Conservation (phyloP, 2,888 invertebrate species). For the Fabriciana adippe region DNA sequence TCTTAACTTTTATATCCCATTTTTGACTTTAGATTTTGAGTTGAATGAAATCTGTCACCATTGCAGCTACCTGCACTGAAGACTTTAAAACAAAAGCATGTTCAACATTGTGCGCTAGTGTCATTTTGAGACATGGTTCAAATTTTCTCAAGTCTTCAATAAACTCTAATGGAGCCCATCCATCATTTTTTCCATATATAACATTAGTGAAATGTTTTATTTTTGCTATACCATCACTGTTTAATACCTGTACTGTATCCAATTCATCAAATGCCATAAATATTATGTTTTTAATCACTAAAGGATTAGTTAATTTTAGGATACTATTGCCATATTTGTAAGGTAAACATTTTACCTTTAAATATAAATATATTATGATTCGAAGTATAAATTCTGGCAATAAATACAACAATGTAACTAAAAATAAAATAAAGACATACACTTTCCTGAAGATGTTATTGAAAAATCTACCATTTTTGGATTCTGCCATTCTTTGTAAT, state of each 20-base stretch:
- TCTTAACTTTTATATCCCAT: constrained; percentile 15
- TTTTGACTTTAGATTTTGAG: constrained; percentile 35
- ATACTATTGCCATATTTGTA: constrained; percentile 73
- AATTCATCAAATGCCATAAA: constrained; percentile 91
- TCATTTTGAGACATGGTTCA: constrained; percentile 59
- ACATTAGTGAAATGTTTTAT: constrained; percentile 83
- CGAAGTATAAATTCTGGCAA: constrained; percentile 80
- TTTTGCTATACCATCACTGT: constrained; percentile 84
- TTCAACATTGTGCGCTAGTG: constrained; percentile 59
- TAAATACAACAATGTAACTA: constrained; percentile 64
- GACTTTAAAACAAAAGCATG: constrained; percentile 92
- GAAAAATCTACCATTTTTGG: constrained; percentile 88
- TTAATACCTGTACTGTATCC: constrained; percentile 86
- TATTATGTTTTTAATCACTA: constrained; percentile 84
- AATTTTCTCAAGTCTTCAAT: constrained; percentile 83
- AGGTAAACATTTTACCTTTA: constrained; percentile 78
- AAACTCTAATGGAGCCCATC: constrained; percentile 91
- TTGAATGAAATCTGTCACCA: constrained; percentile 61
- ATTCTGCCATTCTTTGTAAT: constrained; percentile 90
- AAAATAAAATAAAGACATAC: constrained; percentile 56
- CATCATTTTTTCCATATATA: constrained; percentile 90
- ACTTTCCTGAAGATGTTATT: constrained; percentile 81
- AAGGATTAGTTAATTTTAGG: constrained; percentile 81
- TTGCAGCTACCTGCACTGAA: constrained; percentile 81
- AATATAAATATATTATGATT: constrained; percentile 80